phyloP scores from a whole-genome alignment of 2,888 invertebrate genomes.

The Therioaphis trifolii region DNA sequence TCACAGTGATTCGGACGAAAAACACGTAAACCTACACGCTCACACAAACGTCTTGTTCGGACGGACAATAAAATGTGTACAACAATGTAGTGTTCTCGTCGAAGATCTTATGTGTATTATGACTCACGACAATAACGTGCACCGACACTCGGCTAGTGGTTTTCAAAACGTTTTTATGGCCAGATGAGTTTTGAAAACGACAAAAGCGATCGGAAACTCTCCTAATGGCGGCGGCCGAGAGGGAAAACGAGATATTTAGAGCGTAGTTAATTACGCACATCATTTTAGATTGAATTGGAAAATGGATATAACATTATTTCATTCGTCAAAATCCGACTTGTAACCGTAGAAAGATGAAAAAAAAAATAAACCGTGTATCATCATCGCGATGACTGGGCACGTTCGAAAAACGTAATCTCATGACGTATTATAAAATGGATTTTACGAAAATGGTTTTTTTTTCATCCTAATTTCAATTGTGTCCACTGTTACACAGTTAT shows the following conservation, averaged over 20 bases:
- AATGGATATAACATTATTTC: conserved; percentile 15
- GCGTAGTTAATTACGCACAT: conserved; percentile 4
- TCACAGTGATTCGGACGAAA: background rate
- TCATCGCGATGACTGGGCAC: conserved; percentile 42
- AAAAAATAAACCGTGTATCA: background rate
- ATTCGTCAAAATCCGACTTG: conserved; percentile 8
- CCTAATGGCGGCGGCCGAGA: background rate
- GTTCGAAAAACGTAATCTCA: conserved; percentile 35
- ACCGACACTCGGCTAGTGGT: no score
- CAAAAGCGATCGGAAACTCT: background rate
- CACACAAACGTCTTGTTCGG: background rate
- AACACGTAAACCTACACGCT: no score
- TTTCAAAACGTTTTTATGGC: background rate
- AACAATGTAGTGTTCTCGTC: no score
- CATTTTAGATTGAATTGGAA: conserved; percentile 6
- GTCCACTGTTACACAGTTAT: background rate
- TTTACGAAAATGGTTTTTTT: conserved; percentile 23
- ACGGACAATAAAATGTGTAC: no score
- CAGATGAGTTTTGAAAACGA: background rate
- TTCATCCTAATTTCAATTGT: conserved; percentile 7
- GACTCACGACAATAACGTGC: no score
- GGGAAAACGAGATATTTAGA: background rate
- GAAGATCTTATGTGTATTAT: no score
- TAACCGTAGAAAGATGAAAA: background rate
- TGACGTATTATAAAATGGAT: conserved; percentile 22